Evolutionary conservation across 2,888 invertebrate genomes (phyloP).

Genomic region (Eremobia ochroleuca): DNA sequence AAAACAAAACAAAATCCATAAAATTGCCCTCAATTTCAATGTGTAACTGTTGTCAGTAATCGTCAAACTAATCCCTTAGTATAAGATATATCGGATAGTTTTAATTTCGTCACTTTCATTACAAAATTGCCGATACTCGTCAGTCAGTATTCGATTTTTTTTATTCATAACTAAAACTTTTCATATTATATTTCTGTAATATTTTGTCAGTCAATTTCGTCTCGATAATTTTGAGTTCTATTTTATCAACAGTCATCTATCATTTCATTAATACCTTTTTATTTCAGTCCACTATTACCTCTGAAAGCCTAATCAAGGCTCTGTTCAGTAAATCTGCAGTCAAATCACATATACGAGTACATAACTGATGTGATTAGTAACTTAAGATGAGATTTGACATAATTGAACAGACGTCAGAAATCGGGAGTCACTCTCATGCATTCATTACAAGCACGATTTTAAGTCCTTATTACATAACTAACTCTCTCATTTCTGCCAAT

Average conservation of each 20-base stretch:
- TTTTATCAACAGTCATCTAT: not conserved
- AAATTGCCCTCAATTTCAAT: too few species aligned
- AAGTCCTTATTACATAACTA: not conserved
- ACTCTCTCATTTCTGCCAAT: too few species aligned
- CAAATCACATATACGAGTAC: not conserved
- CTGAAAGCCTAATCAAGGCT: not conserved
- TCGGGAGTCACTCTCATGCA: too few species aligned
- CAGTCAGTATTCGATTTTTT: not conserved
- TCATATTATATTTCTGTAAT: constrained; percentile 9
- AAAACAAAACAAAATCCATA: not conserved
- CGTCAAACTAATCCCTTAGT: not conserved
- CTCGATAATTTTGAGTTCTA: not conserved
- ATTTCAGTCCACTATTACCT: not conserved
- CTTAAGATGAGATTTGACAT: not conserved
- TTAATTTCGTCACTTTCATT: not conserved
- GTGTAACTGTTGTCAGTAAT: constrained; percentile 1
- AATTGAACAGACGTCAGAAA: not conserved
- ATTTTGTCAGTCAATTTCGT: constrained; percentile 28
- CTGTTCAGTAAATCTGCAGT: not conserved
- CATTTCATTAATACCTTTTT: too few species aligned
- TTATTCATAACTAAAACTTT: constrained; percentile 16
- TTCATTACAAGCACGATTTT: not conserved
- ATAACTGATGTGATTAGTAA: not conserved
- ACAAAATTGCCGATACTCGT: not conserved
- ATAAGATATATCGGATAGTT: not conserved